Evolutionary conservation across 1,140 invertebrate species (phyloP).

Genomic region (Augochlora pura): DNA sequence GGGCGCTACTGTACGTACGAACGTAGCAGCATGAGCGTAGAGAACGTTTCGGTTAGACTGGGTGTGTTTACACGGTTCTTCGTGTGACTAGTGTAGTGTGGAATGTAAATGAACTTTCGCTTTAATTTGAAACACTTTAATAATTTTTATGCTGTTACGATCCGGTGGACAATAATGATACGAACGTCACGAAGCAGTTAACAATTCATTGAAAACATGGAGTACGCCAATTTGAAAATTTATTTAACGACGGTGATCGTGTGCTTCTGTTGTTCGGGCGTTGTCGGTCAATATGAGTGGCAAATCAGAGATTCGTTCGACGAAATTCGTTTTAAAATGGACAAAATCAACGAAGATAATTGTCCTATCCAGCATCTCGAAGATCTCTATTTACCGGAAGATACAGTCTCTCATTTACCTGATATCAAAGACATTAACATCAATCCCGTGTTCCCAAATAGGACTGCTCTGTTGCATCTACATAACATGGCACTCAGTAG

Average conservation of each 20-base stretch:
- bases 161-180: neutral
- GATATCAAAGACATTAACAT: slow-evolving; percentile 97
- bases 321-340: slow-evolving; percentile 89
- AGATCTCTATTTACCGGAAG: slow-evolving; percentile 91
- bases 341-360: slow-evolving; percentile 91
- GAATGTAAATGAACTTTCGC: neutral
- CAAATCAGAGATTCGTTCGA: slow-evolving; percentile 93
- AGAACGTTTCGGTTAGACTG: neutral
- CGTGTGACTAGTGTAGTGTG: neutral
- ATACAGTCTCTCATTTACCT: slow-evolving; percentile 93
- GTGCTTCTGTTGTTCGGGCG: slow-evolving; percentile 80
- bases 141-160: neutral
- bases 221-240: neutral
- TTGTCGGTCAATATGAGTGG: slow-evolving; percentile 92
- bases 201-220: neutral
- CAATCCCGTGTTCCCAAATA: slow-evolving; percentile 96
- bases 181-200: neutral
- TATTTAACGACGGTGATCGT: slow-evolving; percentile 7
- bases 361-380: slow-evolving; percentile 92
- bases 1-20: neutral
- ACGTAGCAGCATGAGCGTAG: neutral
- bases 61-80: slow-evolving; percentile 33
- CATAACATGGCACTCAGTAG: slow-evolving; percentile 97
- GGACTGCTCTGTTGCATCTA: slow-evolving; percentile 94
- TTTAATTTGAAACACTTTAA: neutral